phyloP scores from a whole-genome alignment of 2,888 invertebrate genomes.

The Clostera curtula region DNA sequence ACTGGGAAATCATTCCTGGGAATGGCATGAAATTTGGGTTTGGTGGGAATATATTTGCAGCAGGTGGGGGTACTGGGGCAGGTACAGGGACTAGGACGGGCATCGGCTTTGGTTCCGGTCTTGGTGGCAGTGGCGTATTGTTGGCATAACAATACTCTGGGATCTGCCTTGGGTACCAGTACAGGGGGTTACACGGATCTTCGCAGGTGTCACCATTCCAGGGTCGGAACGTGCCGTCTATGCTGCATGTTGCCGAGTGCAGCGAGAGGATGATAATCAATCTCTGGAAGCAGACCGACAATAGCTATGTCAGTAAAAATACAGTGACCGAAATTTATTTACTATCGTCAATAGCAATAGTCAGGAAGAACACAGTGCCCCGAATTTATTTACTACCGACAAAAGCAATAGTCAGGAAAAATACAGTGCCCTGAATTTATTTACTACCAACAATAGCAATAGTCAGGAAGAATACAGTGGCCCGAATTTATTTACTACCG shows the following conservation, averaged over 20 bases:
- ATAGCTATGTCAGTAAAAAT: no score
- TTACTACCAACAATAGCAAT: no score
- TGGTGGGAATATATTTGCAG: neutral
- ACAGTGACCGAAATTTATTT: neutral
- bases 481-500: no score
- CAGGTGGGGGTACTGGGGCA: slow-evolving; percentile 1
- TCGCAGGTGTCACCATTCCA: no score
- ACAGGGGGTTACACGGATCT: slow-evolving; percentile 52
- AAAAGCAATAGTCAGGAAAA: no score
- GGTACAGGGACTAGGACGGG: slow-evolving; percentile 12
- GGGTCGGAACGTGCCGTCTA: slow-evolving; percentile 25
- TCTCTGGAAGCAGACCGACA: slow-evolving; percentile 26
- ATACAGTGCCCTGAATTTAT: no score
- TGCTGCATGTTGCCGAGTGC: slow-evolving; percentile 23
- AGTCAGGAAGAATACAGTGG: no score
- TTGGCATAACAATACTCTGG: slow-evolving; percentile 33
- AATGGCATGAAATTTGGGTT: neutral
- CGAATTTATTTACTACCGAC: no score
- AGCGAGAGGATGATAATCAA: slow-evolving; percentile 15
- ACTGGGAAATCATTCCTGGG: neutral
- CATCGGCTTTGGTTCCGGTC: slow-evolving; percentile 19
- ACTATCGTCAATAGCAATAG: no score
- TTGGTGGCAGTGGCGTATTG: no score
- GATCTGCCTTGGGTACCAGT: slow-evolving; percentile 45
- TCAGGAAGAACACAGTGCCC: no score